Percentiles rank a stretch among this genome's conserved stretches.
Conservation (phyloP, 2,797 vertebrate genomes). For the Tragelaphus eurycerus region DNA sequence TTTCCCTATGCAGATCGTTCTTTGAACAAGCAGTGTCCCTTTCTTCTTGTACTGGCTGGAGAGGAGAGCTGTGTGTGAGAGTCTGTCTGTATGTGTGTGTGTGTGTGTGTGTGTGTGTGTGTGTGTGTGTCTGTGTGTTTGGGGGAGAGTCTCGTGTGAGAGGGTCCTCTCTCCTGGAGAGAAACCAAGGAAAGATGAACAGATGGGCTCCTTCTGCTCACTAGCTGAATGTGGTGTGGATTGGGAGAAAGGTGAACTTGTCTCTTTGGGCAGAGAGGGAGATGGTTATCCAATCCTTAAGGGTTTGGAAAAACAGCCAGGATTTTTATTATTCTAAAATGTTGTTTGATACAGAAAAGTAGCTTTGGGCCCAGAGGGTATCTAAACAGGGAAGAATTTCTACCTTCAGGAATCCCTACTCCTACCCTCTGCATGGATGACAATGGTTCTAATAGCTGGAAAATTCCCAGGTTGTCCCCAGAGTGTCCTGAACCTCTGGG, state of each 20-base stretch:
- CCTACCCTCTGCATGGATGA: neutral
- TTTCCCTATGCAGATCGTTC: neutral
- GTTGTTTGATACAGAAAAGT: neutral
- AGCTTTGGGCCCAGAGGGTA: neutral
- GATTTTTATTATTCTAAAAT: neutral
- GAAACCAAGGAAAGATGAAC: neutral
- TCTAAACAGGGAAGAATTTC: neutral
- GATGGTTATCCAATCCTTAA: neutral
- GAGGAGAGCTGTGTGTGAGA: neutral
- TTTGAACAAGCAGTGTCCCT: neutral
- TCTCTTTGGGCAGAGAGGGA: neutral
- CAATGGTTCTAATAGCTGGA: neutral
- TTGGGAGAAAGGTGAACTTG: neutral
- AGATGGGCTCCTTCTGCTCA: neutral
- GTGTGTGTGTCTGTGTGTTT: neutral
- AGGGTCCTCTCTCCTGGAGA: neutral
- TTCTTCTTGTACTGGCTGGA: neutral
- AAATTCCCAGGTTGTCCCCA: neutral
- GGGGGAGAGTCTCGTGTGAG: neutral
- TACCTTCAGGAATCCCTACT: neutral
- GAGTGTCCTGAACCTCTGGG: neutral
- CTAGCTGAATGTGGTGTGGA: neutral
- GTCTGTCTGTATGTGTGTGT: neutral
- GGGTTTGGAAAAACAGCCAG: neutral
- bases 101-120: neutral